Percentiles rank a stretch among this genome's conserved stretches.
These are phyloP conservation scores for Tenthredo amoena DNA, from an alignment of 2,888 invertebrate species.

Conservation along the genomic window DNA sequence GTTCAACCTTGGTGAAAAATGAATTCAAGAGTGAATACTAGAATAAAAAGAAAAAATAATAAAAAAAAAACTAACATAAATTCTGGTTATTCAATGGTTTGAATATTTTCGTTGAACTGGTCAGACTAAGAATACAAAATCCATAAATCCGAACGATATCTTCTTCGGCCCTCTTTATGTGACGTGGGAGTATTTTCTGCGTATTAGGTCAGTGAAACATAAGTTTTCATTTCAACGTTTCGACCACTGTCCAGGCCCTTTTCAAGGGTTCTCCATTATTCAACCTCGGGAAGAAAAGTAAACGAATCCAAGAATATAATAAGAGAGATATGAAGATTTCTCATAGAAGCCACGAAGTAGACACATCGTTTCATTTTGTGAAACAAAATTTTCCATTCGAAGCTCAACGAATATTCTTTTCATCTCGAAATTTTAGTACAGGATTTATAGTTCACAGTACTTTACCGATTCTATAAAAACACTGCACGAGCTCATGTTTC, in stretches of 20 bases:
- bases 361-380: neutral
- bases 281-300: neutral
- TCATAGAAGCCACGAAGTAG: neutral
- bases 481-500: neutral
- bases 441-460: neutral
- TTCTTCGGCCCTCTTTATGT: neutral
- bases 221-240: neutral
- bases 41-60: neutral
- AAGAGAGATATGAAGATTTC: neutral
- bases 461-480: neutral
- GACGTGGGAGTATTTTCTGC: neutral
- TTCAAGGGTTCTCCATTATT: neutral
- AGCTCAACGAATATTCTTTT: neutral
- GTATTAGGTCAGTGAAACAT: neutral
- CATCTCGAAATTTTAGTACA: neutral
- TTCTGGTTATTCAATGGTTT: neutral
- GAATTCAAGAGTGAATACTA: neutral
- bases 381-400: neutral
- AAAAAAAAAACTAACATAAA: neutral
- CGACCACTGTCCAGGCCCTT: neutral
- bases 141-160: neutral
- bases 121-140: neutral
- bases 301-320: neutral
- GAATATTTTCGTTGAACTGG: neutral
- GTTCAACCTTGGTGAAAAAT: neutral